phyloP scores from a whole-genome alignment of 2,113 vertebrate genomes.

The Geococcyx californianus region DNA sequence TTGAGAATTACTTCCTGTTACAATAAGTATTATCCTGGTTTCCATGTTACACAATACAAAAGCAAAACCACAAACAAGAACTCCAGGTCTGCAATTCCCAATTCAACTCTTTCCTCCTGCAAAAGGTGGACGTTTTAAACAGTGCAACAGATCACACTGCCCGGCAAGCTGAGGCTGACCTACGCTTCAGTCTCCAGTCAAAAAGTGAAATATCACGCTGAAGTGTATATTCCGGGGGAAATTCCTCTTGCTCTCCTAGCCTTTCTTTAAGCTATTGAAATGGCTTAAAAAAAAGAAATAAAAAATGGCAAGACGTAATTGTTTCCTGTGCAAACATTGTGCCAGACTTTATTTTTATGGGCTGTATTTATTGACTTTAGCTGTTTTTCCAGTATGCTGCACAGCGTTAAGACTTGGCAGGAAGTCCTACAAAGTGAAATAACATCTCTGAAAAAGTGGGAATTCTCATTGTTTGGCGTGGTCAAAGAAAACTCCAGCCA shows the following conservation, averaged over 20 bases:
- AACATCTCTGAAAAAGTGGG: slow-evolving; percentile 54
- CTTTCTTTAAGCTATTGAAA: slow-evolving; percentile 22
- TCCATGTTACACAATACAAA: neutral
- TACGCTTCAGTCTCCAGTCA: neutral
- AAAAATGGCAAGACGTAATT: neutral
- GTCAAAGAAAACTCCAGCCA: slow-evolving; percentile 25
- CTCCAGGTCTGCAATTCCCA: neutral
- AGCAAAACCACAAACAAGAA: neutral
- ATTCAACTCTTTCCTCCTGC: neutral
- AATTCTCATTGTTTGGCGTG: slow-evolving; percentile 55
- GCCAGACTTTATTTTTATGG: slow-evolving; percentile 63
- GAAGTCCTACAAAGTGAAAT: slow-evolving; percentile 31
- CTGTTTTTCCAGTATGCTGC: slow-evolving; percentile 56
- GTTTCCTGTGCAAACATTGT: slow-evolving; percentile 44
- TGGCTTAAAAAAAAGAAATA: neutral
- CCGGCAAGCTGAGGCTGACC: neutral
- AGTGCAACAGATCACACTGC: neutral
- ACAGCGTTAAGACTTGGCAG: slow-evolving; percentile 55
- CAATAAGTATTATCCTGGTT: neutral
- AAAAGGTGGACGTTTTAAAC: neutral
- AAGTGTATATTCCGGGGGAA: neutral
- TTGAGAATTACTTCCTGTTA: neutral
- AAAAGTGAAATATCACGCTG: neutral
- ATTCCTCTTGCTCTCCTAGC: neutral
- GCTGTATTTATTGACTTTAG: slow-evolving; percentile 66